phyloP scores from a whole-genome alignment of 2,113 vertebrate genomes.

The Agapornis roseicollis region DNA sequence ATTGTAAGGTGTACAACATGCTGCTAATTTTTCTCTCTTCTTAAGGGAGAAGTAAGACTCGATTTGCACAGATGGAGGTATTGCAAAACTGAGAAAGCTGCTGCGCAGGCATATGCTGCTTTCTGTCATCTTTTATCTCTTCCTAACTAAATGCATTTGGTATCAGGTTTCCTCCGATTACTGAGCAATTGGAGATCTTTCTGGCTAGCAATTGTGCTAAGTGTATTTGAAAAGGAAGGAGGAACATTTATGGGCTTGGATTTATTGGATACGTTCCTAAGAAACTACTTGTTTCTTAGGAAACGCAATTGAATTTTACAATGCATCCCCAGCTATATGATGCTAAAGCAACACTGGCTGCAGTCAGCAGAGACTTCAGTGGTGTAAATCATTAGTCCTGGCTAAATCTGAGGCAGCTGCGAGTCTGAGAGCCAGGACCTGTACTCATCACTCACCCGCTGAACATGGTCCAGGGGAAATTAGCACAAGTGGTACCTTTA shows the following conservation, averaged over 20 bases:
- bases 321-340: fast-evolving
- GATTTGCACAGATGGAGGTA: neutral
- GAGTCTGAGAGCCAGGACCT: neutral
- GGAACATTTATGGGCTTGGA: neutral
- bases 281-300: neutral
- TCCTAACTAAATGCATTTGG: neutral
- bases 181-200: neutral
- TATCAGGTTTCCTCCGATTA: neutral
- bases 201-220: neutral
- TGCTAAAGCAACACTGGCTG: neutral
- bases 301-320: neutral
- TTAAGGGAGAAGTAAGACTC: neutral
- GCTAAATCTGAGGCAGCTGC: neutral
- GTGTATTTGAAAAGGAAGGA: neutral
- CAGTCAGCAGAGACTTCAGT: neutral
- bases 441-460: neutral
- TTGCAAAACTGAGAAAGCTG: neutral
- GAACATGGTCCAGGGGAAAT: neutral
- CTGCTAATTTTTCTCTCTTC: neutral
- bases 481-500: neutral
- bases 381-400: neutral
- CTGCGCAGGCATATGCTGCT: neutral
- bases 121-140: neutral
- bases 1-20: neutral
- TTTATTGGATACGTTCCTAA: neutral